Evolutionary conservation across 1,140 invertebrate species (phyloP).

Genomic region (Andrena cerasifolii): DNA sequence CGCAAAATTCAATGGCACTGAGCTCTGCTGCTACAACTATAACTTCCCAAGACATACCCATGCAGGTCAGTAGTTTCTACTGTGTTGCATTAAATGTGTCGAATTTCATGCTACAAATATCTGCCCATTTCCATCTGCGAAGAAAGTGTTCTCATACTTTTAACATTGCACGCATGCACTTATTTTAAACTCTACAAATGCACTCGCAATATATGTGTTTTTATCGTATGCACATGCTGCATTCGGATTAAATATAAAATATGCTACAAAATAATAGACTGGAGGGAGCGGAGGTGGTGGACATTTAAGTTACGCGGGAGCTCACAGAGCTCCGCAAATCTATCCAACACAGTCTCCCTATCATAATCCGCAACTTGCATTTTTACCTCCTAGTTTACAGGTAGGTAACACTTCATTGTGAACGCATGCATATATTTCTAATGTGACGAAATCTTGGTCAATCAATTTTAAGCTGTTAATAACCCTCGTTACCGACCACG

Average conservation of each 20-base stretch:
- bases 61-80: constrained; percentile 81
- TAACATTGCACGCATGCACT: constrained; percentile 20
- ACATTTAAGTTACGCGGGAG: constrained; percentile 79
- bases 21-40: constrained; percentile 80
- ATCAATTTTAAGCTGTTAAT: not conserved
- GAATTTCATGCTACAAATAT: constrained; percentile 3
- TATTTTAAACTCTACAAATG: constrained; percentile 17
- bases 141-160: not conserved
- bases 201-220: constrained; percentile 50
- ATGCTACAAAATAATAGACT: constrained; percentile 71
- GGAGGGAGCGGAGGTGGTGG: constrained; percentile 76
- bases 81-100: not conserved
- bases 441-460: not conserved
- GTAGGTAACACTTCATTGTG: constrained; percentile 66
- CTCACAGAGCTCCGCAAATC: constrained; percentile 81
- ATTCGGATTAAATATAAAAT: constrained; percentile 74
- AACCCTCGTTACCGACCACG: too few relatives aligned
- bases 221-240: constrained; percentile 76
- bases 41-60: constrained; percentile 82
- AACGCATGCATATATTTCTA: not conserved
- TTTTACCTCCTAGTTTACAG: constrained; percentile 80
- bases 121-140: not conserved
- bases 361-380: constrained; percentile 82
- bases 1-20: constrained; percentile 76
- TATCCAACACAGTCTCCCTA: constrained; percentile 81